These are phyloP conservation scores for Chaetodon auriga DNA, from an alignment of 2,113 vertebrate genomes.

Conservation along the genomic window DNA sequence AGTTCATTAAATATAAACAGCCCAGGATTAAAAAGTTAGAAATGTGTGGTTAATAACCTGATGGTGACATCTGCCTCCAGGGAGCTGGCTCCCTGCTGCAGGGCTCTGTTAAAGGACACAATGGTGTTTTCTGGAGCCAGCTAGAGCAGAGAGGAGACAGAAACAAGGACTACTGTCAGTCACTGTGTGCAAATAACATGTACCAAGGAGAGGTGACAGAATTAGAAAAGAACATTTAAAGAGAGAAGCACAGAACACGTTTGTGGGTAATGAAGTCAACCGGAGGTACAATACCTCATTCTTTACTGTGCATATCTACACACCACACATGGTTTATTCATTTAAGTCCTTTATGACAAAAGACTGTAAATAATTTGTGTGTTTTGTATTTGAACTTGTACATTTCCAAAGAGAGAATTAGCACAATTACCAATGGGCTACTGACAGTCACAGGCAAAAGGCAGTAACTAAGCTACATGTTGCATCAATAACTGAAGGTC, in stretches of 20 bases:
- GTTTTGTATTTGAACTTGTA: not conserved
- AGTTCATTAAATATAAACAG: slow-evolving; percentile 32
- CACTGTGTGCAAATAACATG: slow-evolving; percentile 1
- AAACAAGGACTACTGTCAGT: slow-evolving; percentile 24
- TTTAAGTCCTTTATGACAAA: not conserved
- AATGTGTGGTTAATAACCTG: slow-evolving; percentile 83
- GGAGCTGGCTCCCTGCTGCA: slow-evolving; percentile 89
- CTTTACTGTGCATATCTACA: not conserved
- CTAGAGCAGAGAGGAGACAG: slow-evolving; percentile 75
- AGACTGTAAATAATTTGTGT: no score
- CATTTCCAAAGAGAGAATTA: no score
- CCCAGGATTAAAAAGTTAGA: slow-evolving; percentile 4
- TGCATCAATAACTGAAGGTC: no score
- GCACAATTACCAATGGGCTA: not conserved
- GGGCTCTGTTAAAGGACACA: slow-evolving; percentile 94
- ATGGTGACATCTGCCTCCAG: slow-evolving; percentile 92
- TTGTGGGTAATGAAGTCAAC: not conserved
- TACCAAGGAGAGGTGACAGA: not conserved
- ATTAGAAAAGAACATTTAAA: not conserved
- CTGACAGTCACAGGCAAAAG: not conserved
- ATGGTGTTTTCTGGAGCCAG: slow-evolving; percentile 96
- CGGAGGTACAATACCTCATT: no score
- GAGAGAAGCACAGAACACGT: not conserved
- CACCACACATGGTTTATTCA: not conserved
- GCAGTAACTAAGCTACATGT: no score